phyloP scores from a whole-genome alignment of 2,888 invertebrate species.

The Monochamus alternatus region DNA sequence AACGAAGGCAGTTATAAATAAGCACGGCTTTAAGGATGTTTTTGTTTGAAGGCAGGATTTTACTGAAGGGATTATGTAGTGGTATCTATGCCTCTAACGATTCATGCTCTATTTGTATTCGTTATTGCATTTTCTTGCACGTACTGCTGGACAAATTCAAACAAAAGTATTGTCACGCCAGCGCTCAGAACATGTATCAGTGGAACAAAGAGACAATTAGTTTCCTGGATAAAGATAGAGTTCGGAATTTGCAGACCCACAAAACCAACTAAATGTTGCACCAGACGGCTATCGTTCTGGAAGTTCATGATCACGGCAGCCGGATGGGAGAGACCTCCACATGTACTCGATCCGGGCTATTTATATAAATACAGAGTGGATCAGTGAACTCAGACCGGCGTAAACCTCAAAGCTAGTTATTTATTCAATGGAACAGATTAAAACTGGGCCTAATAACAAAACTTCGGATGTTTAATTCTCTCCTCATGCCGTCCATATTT shows the following conservation, averaged over 20 bases:
- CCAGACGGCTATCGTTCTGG: constrained; percentile 35
- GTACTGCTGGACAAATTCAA: constrained; percentile 15
- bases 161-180: constrained; percentile 1
- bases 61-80: too few relatives aligned
- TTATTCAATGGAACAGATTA: not conserved
- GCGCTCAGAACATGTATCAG: constrained; percentile 8
- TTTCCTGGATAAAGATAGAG: constrained; percentile 37
- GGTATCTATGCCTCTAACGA: not conserved
- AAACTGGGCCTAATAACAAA: not conserved
- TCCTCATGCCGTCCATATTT: constrained; percentile 15
- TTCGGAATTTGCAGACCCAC: constrained; percentile 34
- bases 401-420: constrained; percentile 9
- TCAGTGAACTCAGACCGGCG: constrained; percentile 18
- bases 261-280: constrained; percentile 29
- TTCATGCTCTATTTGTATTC: not conserved
- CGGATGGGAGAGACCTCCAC: constrained; percentile 28
- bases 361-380: constrained; percentile 35
- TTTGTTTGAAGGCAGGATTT: too few relatives aligned
- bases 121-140: not conserved
- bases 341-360: constrained; percentile 30
- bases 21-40: too few relatives aligned
- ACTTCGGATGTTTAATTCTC: constrained; percentile 25
- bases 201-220: constrained; percentile 35
- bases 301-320: constrained; percentile 36
- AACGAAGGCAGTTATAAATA: too few relatives aligned